phyloP scores from a whole-genome alignment of 2,888 invertebrate species.

The Didymodactylos carnosus region DNA sequence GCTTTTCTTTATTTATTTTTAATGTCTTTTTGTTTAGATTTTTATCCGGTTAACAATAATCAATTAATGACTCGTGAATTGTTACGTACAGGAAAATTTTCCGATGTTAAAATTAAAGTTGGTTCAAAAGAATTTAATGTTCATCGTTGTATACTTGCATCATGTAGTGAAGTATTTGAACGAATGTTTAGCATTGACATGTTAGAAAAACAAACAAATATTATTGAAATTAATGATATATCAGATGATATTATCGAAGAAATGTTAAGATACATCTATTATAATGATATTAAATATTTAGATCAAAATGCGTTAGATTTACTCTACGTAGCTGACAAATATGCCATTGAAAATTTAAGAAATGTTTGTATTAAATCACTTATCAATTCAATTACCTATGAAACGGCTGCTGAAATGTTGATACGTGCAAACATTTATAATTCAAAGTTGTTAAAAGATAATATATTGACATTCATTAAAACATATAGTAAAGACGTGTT shows the following conservation, averaged over 20 bases:
- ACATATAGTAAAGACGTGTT: neutral
- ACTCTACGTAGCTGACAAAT: neutral
- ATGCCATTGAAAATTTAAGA: neutral
- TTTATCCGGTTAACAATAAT: no score
- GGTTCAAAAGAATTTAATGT: neutral
- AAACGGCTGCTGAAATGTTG: neutral
- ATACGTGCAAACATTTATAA: neutral
- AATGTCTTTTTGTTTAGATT: no score
- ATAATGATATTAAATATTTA: neutral
- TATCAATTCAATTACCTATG: neutral
- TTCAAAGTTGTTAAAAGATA: neutral
- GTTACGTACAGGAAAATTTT: neutral
- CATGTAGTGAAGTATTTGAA: neutral
- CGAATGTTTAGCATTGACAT: neutral
- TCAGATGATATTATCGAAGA: neutral
- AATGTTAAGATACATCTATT: neutral
- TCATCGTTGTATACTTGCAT: neutral
- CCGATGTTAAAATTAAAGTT: neutral
- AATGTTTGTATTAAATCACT: neutral
- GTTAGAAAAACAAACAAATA: neutral
- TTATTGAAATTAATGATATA: neutral
- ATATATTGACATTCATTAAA: neutral
- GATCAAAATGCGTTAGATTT: neutral
- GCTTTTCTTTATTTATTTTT: no score
- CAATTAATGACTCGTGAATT: neutral